phyloP scores from a whole-genome alignment of 2,113 vertebrate species.

The Oenanthe oenanthe region DNA sequence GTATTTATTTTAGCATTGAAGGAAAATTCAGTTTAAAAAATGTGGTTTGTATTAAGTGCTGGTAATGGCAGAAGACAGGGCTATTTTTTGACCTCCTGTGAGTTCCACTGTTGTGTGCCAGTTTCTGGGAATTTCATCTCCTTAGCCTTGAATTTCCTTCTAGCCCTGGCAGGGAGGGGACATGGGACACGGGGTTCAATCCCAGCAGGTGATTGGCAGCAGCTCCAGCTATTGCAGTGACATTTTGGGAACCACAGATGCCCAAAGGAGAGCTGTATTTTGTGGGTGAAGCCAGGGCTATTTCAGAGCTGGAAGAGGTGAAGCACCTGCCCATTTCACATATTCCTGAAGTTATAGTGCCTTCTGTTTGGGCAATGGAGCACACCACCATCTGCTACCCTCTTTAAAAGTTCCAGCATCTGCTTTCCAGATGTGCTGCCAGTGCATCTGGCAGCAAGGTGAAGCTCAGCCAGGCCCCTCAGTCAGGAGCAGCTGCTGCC shows the following conservation, averaged over 20 bases:
- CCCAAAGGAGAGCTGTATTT: neutral
- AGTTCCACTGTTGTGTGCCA: neutral
- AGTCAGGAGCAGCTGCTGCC: neutral
- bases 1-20: neutral
- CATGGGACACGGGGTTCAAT: neutral
- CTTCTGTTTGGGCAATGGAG: neutral
- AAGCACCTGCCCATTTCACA: neutral
- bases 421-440: neutral
- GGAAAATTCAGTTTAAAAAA: neutral
- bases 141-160: neutral
- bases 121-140: neutral
- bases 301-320: neutral
- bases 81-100: neutral
- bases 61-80: neutral
- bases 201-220: neutral
- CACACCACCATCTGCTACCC: neutral
- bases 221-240: neutral
- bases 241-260: neutral
- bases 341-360: neutral
- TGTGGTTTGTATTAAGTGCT: neutral
- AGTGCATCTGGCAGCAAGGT: neutral
- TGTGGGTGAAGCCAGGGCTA: neutral
- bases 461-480: neutral
- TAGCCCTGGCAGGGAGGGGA: neutral
- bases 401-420: neutral